Conservation (phyloP, 2,888 invertebrate species). For the Tetropium fuscum region DNA sequence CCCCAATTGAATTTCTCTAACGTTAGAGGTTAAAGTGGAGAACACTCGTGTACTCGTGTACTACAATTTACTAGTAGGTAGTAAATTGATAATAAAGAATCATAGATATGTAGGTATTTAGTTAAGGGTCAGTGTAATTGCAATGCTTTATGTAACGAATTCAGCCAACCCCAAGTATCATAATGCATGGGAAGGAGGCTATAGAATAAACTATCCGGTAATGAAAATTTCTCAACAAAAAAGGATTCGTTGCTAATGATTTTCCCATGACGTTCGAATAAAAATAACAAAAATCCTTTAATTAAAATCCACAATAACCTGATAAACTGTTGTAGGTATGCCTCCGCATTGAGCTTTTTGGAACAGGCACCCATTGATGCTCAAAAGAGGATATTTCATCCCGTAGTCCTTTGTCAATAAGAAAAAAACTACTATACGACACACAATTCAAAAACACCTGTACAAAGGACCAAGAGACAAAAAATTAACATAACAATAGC, state of each 20-base stretch:
- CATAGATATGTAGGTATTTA: no score
- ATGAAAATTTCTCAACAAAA: not conserved
- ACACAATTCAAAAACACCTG: conserved; percentile 66
- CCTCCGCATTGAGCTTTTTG: conserved; percentile 35
- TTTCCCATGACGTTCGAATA: conserved; percentile 30
- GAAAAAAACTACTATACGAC: conserved; percentile 50
- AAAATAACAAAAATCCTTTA: conserved; percentile 8
- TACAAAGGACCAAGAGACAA: conserved; percentile 65
- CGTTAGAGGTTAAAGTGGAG: no score
- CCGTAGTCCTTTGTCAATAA: conserved; percentile 46
- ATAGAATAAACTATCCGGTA: no score
- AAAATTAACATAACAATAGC: conserved; percentile 66
- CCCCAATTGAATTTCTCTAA: no score
- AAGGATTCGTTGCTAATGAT: no score
- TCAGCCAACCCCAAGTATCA: no score
- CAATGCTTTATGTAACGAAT: no score
- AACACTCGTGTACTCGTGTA: no score
- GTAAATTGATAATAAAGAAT: no score
- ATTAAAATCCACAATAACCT: conserved; percentile 21
- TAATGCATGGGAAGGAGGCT: no score
- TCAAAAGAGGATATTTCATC: conserved; percentile 42
- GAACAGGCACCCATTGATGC: conserved; percentile 41
- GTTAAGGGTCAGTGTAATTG: no score
- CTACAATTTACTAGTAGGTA: no score
- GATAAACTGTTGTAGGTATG: conserved; percentile 4